Evolutionary conservation across 2,888 invertebrate species (phyloP), one percentile per base, ranked within the genome.

Genomic region (Tachina grossa): DNA sequence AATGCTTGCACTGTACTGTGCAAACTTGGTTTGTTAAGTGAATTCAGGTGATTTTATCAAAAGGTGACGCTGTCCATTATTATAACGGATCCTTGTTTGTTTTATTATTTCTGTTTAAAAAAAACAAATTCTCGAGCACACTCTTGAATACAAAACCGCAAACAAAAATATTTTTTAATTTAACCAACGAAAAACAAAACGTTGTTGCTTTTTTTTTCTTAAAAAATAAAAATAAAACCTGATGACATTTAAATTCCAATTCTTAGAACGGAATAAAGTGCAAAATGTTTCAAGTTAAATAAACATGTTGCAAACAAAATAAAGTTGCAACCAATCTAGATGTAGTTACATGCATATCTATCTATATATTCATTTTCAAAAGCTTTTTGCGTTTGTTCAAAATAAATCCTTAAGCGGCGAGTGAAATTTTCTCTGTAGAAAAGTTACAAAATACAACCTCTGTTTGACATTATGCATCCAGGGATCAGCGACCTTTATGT

Each of bases 11-110:
- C 53, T 53, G 75, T 75, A 1, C 53, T 53, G 75, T 75, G 1
- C 19, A 11, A 16, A 55, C 9, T n/a, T 39, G 3, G 22, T 11
- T 19, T n/a, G 19, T 47, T 47, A 57, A 66, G 57, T 13, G 5
- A 65, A 57, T 59, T 79, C 39, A 47, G 16, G 19, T 61, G 65
- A 86, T 83, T 77, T 81, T 49, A 80, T 80, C 45, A 57, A 6
- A 66, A 80, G 72, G 51, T 83, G 86, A 81, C 69, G 83, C 80
- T 83, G 80, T 59, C 53, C 69, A 71, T 81, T 69, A 69, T 75
- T 77, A 75, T 78, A 86, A 81, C 86, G 81, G 83, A 81, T 83
- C 83, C 83, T 86, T 76, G 22, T 59, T 19, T 69, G 19, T 55
- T 71, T 59, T 57, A 57, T 72, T 65, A 19, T 59, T 81, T 74